phyloP scores from a whole-genome alignment of 1,140 invertebrate genomes.

The Drosophila navojoa region DNA sequence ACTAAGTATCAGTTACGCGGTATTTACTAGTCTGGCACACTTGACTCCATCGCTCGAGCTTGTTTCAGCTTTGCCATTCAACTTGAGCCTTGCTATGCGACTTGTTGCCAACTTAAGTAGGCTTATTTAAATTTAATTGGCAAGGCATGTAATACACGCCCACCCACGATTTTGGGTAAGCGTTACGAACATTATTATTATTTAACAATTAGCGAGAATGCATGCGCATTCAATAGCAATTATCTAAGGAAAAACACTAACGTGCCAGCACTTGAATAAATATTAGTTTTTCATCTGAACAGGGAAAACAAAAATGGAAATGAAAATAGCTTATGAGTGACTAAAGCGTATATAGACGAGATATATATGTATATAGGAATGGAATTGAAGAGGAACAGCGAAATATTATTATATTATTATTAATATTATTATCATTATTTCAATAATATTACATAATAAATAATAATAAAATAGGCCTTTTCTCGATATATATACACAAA shows the following conservation, averaged over 20 bases:
- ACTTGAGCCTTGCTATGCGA: not conserved
- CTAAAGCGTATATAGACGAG: too few species aligned
- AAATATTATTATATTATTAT: too few species aligned
- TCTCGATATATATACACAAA: too few species aligned
- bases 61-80: not conserved
- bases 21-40: not conserved
- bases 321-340: too few species aligned
- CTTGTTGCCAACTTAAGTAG: not conserved
- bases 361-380: too few species aligned
- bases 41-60: not conserved
- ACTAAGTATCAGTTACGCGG: too few species aligned
- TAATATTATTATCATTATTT: too few species aligned
- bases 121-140: not conserved
- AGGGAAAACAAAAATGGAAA: too few species aligned
- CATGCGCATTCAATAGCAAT: not conserved
- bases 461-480: too few species aligned
- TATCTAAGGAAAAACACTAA: not conserved
- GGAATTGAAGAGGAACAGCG: too few species aligned
- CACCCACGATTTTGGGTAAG: not conserved
- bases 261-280: not conserved
- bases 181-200: not conserved
- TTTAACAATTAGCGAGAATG: not conserved
- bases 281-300: not conserved
- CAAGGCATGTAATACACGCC: not conserved
- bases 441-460: too few species aligned